Evolutionary conservation across 2,113 vertebrate species (phyloP).

Genomic region (Mirounga angustirostris): DNA sequence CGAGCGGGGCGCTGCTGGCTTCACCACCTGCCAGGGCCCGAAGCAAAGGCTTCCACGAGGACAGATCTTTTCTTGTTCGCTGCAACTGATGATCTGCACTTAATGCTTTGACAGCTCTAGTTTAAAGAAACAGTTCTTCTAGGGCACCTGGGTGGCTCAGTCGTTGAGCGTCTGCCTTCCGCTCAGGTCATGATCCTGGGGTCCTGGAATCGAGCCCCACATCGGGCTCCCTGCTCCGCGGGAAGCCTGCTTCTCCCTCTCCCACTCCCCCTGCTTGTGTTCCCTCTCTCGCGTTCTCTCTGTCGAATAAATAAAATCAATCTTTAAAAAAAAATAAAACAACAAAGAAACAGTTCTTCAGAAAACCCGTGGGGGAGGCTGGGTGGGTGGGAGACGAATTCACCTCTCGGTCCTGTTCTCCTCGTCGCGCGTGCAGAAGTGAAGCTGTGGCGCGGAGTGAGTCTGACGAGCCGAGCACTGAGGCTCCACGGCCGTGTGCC

Average conservation of each 20-base stretch:
- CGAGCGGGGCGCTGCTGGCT: not conserved
- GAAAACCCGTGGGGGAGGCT: not conserved
- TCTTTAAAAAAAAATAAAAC: no score
- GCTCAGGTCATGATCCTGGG: not conserved
- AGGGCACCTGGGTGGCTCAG: not conserved
- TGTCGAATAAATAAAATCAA: no score
- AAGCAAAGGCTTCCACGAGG: no score
- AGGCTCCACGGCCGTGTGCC: rapidly evolving
- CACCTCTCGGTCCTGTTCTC: rapidly evolving
- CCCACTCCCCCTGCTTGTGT: no score
- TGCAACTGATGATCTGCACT: not conserved
- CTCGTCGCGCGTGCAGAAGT: rapidly evolving
- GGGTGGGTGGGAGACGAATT: rapidly evolving
- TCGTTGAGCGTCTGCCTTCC: no score
- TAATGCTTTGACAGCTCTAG: no score
- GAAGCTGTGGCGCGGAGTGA: rapidly evolving
- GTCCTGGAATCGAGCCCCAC: not conserved
- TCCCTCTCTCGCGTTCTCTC: no score
- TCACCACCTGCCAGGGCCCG: rapidly evolving
- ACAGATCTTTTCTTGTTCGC: not conserved
- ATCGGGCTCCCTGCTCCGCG: no score
- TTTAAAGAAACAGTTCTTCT: not conserved
- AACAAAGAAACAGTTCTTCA: not conserved
- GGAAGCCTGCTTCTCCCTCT: no score
- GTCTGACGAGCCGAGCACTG: not conserved